Evolutionary conservation across 2,888 invertebrate genomes (phyloP).

Genomic region (Onchidella celtica): DNA sequence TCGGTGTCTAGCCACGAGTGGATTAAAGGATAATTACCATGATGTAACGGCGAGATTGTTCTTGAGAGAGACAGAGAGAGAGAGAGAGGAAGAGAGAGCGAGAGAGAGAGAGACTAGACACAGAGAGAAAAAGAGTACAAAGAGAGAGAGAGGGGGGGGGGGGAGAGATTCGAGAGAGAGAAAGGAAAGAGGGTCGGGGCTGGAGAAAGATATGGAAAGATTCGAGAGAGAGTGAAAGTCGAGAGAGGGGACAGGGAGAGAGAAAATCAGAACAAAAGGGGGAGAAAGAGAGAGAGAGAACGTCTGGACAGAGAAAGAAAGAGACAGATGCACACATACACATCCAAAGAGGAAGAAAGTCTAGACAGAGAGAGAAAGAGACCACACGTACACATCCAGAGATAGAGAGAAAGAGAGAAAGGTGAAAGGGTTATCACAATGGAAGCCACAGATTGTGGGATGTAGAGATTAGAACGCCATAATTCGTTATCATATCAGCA

Average conservation of each 20-base stretch:
- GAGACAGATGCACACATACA: not conserved
- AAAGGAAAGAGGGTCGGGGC: not conserved
- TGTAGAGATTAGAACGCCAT: too few species aligned
- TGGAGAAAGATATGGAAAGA: too few species aligned
- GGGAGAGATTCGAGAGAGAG: not conserved
- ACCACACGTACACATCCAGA: too few species aligned
- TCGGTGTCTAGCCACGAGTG: not conserved
- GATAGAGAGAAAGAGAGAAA: not conserved
- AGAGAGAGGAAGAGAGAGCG: not conserved
- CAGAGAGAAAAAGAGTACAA: not conserved
- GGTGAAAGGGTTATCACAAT: too few species aligned
- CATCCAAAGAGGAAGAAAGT: too few species aligned
- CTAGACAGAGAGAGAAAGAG: too few species aligned
- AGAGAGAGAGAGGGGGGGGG: not conserved
- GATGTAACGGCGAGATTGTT: not conserved
- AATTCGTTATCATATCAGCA: too few species aligned
- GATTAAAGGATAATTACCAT: not conserved
- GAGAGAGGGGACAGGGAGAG: not conserved
- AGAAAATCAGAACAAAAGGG: not conserved
- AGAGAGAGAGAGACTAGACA: not conserved
- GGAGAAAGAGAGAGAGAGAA: not conserved
- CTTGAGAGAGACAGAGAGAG: not conserved
- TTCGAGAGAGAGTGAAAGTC: too few species aligned
- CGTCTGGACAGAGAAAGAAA: not conserved
- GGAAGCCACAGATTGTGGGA: too few species aligned